A percentile compares a stretch with the other conserved stretches of the same genome.
Conservation (phyloP, 2,888 invertebrate species). For the Aphidius colemani region DNA sequence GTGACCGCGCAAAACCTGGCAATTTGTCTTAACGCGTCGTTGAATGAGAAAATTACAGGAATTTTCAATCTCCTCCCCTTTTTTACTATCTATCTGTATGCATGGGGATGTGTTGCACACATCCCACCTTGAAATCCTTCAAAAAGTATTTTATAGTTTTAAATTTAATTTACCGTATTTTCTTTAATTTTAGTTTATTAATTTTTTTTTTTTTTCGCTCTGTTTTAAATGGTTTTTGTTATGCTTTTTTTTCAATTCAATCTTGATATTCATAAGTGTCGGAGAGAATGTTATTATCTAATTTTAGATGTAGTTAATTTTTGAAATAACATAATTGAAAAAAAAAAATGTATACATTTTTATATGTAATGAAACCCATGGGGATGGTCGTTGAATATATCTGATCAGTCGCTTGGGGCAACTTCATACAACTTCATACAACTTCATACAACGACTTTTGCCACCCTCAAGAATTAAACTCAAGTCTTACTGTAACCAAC, state of each 20-base stretch:
- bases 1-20: constrained; percentile 26
- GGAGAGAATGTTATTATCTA: too few species aligned
- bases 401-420: constrained; percentile 15
- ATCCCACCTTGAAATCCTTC: not conserved
- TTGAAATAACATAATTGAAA: too few species aligned
- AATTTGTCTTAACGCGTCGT: constrained; percentile 28
- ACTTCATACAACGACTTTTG: constrained; percentile 32
- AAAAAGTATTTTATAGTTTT: not conserved
- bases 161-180: too few species aligned
- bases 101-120: not conserved
- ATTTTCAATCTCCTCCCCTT: constrained; percentile 11
- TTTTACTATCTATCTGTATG: not conserved
- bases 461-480: constrained; percentile 27
- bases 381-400: not conserved
- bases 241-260: too few species aligned
- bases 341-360: too few species aligned
- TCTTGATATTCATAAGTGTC: too few species aligned
- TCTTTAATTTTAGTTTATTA: too few species aligned
- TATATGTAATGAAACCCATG: too few species aligned
- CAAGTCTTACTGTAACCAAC: constrained; percentile 45
- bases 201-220: too few species aligned
- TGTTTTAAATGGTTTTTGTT: too few species aligned
- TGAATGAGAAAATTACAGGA: constrained; percentile 27
- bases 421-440: constrained; percentile 31
- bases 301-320: too few species aligned